Evolutionary conservation across 2,888 invertebrate species (phyloP).

Genomic region (Thalpophila matura): DNA sequence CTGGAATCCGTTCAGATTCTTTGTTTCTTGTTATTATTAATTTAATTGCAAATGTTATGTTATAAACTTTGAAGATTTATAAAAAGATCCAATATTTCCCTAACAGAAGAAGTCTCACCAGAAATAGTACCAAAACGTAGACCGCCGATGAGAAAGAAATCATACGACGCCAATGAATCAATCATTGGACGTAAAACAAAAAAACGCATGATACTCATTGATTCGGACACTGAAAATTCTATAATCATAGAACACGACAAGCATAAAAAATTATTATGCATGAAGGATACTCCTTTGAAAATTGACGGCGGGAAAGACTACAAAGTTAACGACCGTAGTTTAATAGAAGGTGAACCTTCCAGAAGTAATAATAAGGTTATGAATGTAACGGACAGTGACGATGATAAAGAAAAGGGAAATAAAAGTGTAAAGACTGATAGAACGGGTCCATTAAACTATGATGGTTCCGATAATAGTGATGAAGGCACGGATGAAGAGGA

Average conservation of each 20-base stretch:
- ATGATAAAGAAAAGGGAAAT: conserved; percentile 4
- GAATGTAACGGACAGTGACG: conserved; percentile 2
- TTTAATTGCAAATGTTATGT: too few species aligned
- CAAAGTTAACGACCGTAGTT: conserved; percentile 41
- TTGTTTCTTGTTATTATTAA: too few species aligned
- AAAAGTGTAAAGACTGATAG: conserved; percentile 19
- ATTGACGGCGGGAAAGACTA: conserved; percentile 56
- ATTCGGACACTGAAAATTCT: conserved; percentile 86
- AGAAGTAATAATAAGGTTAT: conserved; percentile 6
- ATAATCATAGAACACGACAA: conserved; percentile 80
- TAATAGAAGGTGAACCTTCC: conserved; percentile 29
- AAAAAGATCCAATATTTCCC: not conserved
- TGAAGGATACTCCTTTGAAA: conserved; percentile 83
- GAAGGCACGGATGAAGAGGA: conserved; percentile 21
- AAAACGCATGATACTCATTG: conserved; percentile 80
- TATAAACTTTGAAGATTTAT: not conserved
- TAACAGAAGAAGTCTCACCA: conserved; percentile 77
- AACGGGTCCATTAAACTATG: conserved; percentile 35
- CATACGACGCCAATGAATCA: conserved; percentile 67
- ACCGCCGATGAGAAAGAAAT: conserved; percentile 66
- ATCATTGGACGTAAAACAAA: conserved; percentile 75
- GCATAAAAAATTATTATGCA: conserved; percentile 76
- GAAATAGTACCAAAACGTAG: conserved; percentile 79
- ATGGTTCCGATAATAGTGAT: conserved; percentile 28
- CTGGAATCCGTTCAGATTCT: too few species aligned